phyloP scores from a whole-genome alignment of 1,140 invertebrate species.

The Diorhabda elongata region DNA sequence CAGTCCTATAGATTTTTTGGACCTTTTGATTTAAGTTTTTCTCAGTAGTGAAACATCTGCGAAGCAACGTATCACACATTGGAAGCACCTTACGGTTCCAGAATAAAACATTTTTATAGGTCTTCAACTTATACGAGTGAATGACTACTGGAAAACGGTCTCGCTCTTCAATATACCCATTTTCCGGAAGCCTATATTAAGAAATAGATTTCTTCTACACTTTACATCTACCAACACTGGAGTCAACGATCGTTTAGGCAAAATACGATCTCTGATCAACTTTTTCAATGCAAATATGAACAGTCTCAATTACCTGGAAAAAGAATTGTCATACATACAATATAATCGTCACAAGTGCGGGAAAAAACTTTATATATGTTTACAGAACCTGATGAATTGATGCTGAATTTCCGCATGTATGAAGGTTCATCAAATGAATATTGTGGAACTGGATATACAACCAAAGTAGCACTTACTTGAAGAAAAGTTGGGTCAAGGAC shows the following conservation, averaged over 20 bases:
- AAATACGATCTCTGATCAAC: constrained; percentile 27
- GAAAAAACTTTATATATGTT: constrained; percentile 5
- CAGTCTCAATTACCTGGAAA: constrained; percentile 10
- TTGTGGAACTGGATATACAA: not conserved
- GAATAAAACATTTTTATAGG: not conserved
- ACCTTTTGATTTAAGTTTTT: not conserved
- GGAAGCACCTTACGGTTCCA: not conserved
- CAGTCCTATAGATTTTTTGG: too few relatives aligned
- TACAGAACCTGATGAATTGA: not conserved
- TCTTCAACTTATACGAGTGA: not conserved
- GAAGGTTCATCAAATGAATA: not conserved
- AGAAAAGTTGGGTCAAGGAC: constrained; percentile 22
- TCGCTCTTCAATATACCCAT: too few relatives aligned
- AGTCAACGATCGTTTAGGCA: constrained; percentile 15
- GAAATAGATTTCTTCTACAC: constrained; percentile 18
- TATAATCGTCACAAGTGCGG: not conserved
- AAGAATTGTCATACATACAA: constrained; percentile 5
- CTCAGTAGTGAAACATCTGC: not conserved
- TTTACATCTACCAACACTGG: too few relatives aligned
- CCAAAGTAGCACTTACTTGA: not conserved
- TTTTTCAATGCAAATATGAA: constrained; percentile 34
- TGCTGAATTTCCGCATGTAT: not conserved
- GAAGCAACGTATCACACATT: not conserved
- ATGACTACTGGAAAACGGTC: too few relatives aligned
- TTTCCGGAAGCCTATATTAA: constrained; percentile 9